A percentile compares a stretch with the other conserved stretches of the same genome.
Conservation (phyloP, 2,888 invertebrate genomes). For the Dusona sp. region DNA sequence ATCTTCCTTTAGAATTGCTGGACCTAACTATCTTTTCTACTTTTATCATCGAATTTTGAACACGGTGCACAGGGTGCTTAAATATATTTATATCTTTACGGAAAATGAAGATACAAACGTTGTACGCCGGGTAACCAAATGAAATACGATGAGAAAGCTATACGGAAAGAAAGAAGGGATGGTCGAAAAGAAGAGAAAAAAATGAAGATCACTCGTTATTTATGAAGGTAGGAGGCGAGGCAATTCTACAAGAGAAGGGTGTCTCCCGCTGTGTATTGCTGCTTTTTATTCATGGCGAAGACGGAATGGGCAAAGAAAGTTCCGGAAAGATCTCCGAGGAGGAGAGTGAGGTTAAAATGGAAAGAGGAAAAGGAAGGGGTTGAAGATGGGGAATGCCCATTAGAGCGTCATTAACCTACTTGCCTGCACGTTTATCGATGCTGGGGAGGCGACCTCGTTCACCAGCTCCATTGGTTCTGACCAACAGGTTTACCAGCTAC, state of each 20-base stretch:
- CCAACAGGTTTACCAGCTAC: slow-evolving; percentile 67
- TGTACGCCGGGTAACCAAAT: too few species aligned
- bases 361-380: slow-evolving; percentile 30
- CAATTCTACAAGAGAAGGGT: background rate
- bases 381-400: slow-evolving; percentile 55
- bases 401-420: slow-evolving; percentile 72
- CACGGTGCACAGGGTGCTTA: background rate
- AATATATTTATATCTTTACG: too few species aligned
- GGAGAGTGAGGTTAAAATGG: background rate
- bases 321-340: too few species aligned
- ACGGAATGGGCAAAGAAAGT: too few species aligned
- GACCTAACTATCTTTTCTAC: too few species aligned
- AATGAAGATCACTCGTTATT: slow-evolving; percentile 66
- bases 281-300: background rate
- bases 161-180: background rate
- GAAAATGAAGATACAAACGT: too few species aligned
- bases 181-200: slow-evolving; percentile 38
- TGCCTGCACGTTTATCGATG: slow-evolving; percentile 67
- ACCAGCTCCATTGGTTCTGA: slow-evolving; percentile 60
- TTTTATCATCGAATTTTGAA: too few species aligned
- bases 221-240: slow-evolving; percentile 45
- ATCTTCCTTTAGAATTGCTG: too few species aligned
- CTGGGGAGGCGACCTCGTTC: slow-evolving; percentile 60
- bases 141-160: too few species aligned
- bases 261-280: too few species aligned